Evolutionary conservation across 2,888 invertebrate genomes (phyloP), one percentile per base, ranked within the genome.

Genomic region (Dromius quadrimaculatus): DNA sequence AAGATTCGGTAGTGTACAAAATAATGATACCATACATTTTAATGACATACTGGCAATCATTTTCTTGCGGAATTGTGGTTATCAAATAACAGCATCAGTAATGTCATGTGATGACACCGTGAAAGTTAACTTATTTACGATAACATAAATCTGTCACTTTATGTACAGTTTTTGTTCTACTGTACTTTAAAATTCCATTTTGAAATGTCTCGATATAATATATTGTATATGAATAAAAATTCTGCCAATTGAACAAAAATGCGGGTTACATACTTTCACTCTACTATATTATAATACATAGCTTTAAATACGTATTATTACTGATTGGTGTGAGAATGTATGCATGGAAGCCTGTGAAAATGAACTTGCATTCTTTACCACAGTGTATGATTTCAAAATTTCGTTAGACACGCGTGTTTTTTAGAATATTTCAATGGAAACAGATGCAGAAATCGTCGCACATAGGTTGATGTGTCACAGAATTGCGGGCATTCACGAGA

Each of bases 161-260:
- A 69, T 45, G 41, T 61, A 59, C 45, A 43, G 43, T 69, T 69
- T 69, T 59, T 61, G 61, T 69, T 59, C 47, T 61, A 38, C 70
- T 70, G 61, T 70, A 68, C 68, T 68, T 68, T 43, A 22, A 70
- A 70, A 62, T 62, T 70, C 47, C 70, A 70, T 62, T 70, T 70
- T 70, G 61, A 62, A 70, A 70, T 62, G 70, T 70, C 61, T 70
- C 70, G 70, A 70, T 70, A 70, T 70, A 70, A 62, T 62, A 70
- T 70, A 70, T 70, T 62, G 47, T 70, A 70, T 62, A 70, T 62
- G 62, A 70, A 70, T 76, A 76, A 77, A 77, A 79, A 79, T 77
- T 80, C 80, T 81, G 81, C 81, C 81, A 81, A 81, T 78, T 79
- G 76, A 78, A 79, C 76, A 78, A 79, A 76, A 78, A 81, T 78